These are phyloP conservation scores for Eleginops maclovinus DNA, from an alignment of 2,113 vertebrate genomes.

Conservation along the genomic window DNA sequence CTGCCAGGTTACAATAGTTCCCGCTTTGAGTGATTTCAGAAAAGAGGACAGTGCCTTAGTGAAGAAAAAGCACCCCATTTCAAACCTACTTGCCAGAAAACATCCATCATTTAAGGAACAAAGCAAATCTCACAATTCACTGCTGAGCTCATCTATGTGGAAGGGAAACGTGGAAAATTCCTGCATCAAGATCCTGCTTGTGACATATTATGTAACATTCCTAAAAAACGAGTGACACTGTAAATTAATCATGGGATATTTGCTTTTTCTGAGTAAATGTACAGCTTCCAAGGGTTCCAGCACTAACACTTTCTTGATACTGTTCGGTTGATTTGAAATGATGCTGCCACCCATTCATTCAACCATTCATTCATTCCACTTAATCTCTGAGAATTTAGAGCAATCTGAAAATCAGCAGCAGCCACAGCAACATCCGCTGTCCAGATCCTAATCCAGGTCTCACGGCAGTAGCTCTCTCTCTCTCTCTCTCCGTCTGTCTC, in stretches of 20 bases:
- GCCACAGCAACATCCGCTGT: slow-evolving; percentile 67
- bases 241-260: neutral
- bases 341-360: slow-evolving; percentile 69
- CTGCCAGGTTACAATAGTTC: slow-evolving; percentile 20
- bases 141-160: neutral
- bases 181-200: neutral
- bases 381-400: slow-evolving; percentile 85
- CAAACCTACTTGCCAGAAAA: slow-evolving; percentile 12
- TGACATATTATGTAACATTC: neutral
- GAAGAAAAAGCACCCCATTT: slow-evolving; percentile 23
- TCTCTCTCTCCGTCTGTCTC: no score
- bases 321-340: slow-evolving; percentile 48
- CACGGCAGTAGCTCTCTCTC: slow-evolving; percentile 68
- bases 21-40: slow-evolving; percentile 33
- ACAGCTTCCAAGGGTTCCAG: neutral
- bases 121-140: slow-evolving; percentile 30
- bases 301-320: slow-evolving; percentile 19
- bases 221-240: neutral
- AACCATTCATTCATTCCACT: slow-evolving; percentile 74
- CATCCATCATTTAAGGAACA: slow-evolving; percentile 32
- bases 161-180: slow-evolving; percentile 8
- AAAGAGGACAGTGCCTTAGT: neutral
- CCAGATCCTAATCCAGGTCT: slow-evolving; percentile 80
- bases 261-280: neutral
- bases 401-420: slow-evolving; percentile 78